phyloP scores from a whole-genome alignment of 2,113 vertebrate species.

The Chaetops frenatus region DNA sequence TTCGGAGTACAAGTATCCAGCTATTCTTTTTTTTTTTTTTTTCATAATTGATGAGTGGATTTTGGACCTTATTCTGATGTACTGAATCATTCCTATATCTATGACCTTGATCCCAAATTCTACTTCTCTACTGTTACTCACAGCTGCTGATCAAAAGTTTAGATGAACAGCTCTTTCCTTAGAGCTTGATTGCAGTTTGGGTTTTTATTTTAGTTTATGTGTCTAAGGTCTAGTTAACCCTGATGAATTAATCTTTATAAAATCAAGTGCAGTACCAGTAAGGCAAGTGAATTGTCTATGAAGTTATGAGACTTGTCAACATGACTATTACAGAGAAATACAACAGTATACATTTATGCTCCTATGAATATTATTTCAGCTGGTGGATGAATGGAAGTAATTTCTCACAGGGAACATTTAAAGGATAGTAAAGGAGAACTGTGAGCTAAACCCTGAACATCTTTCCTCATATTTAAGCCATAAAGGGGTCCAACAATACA shows the following conservation, averaged over 20 bases:
- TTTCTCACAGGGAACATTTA: slow-evolving; percentile 43
- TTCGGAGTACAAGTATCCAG: background rate
- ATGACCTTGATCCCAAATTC: background rate
- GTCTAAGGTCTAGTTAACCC: slow-evolving; percentile 22
- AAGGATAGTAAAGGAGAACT: slow-evolving; percentile 2
- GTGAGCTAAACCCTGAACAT: background rate
- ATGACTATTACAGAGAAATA: slow-evolving; percentile 18
- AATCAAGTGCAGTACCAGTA: slow-evolving; percentile 20
- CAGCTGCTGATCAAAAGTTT: background rate
- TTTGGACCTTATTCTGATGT: background rate
- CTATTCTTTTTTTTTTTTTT: background rate
- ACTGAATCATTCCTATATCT: background rate
- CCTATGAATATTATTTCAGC: slow-evolving; percentile 12
- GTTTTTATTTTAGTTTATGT: background rate
- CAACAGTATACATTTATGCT: background rate
- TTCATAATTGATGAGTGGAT: background rate
- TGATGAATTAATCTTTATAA: slow-evolving; percentile 42
- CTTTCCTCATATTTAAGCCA: background rate
- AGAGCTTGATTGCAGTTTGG: background rate
- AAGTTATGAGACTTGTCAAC: slow-evolving; percentile 7
- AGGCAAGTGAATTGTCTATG: background rate
- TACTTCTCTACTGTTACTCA: slow-evolving; percentile 2
- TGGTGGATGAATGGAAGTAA: background rate
- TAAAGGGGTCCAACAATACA: background rate
- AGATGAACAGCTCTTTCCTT: background rate